phyloP scores from a whole-genome alignment of 2,888 invertebrate genomes.

The Crepidodera aurea region DNA sequence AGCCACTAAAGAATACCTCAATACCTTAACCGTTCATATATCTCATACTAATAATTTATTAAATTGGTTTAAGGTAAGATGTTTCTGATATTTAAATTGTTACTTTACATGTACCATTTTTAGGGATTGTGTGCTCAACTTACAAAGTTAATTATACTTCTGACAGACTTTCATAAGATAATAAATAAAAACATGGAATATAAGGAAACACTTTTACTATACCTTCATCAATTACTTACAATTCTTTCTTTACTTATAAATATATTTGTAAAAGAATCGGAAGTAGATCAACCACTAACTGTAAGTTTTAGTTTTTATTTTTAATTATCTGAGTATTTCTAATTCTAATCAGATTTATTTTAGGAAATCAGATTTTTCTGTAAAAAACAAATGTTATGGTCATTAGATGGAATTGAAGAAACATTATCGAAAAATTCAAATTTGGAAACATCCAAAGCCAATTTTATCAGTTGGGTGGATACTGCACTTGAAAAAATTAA shows the following conservation, averaged over 20 bases:
- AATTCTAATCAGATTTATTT: background rate
- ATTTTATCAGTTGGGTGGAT: conserved; percentile 57
- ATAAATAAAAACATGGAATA: conserved; percentile 22
- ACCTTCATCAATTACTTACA: conserved; percentile 43
- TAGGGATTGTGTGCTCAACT: conserved; percentile 39
- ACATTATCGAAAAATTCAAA: conserved; percentile 32
- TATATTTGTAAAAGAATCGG: conserved; percentile 43
- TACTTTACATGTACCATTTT: conserved; percentile 16
- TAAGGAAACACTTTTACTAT: conserved; percentile 36
- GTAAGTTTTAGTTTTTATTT: conserved; percentile 35
- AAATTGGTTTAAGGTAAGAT: conserved; percentile 39
- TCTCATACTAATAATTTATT: conserved; percentile 32
- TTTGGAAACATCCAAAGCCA: conserved; percentile 41
- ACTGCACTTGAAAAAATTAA: conserved; percentile 52
- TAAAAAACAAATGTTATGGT: conserved; percentile 46
- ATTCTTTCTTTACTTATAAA: conserved; percentile 41
- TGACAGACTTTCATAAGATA: conserved; percentile 34
- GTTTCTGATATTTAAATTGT: background rate
- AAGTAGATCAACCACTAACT: conserved; percentile 31
- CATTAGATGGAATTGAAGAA: conserved; percentile 45
- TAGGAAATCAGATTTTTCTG: conserved; percentile 43
- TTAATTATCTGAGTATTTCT: background rate
- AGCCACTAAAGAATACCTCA: conserved; percentile 19
- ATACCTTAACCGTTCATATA: conserved; percentile 17
- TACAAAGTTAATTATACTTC: conserved; percentile 34